Conservation (phyloP, 2,888 invertebrate genomes). For the Dendrolimus houi region DNA sequence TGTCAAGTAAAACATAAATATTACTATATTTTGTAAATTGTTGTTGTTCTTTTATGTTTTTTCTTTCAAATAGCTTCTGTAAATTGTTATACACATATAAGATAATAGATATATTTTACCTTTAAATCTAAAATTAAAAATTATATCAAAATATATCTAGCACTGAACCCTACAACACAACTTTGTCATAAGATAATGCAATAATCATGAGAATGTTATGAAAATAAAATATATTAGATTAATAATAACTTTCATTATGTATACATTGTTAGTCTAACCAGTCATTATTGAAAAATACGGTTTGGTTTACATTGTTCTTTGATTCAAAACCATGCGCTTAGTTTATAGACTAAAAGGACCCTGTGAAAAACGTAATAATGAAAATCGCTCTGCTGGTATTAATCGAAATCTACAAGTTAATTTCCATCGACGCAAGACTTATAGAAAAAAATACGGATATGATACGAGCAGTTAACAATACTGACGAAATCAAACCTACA, state of each 20-base stretch:
- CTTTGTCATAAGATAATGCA: slow-evolving; percentile 6
- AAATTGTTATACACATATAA: no score
- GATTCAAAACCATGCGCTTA: slow-evolving; percentile 31
- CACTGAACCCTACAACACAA: slow-evolving; percentile 2
- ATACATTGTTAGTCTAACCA: slow-evolving; percentile 33
- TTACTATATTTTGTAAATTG: no score
- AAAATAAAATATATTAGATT: slow-evolving; percentile 15
- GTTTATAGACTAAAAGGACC: slow-evolving; percentile 23
- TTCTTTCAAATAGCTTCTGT: no score
- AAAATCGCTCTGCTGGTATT: slow-evolving; percentile 23
- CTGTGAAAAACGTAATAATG: slow-evolving; percentile 31
- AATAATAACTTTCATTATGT: slow-evolving; percentile 12
- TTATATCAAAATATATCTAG: neutral
- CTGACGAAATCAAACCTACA: slow-evolving; percentile 19
- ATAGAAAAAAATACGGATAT: slow-evolving; percentile 31
- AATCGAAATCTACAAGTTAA: slow-evolving; percentile 16
- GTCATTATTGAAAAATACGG: slow-evolving; percentile 44
- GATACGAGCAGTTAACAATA: slow-evolving; percentile 18
- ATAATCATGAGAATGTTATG: slow-evolving; percentile 15
- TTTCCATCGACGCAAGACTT: slow-evolving; percentile 26
- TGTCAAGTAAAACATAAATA: no score
- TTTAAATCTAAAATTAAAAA: slow-evolving; percentile 2
- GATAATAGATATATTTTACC: no score
- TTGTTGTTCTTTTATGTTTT: no score
- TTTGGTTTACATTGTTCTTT: slow-evolving; percentile 42